Evolutionary conservation across 2,888 invertebrate species (phyloP).

Genomic region (Boloria euphrosyne): DNA sequence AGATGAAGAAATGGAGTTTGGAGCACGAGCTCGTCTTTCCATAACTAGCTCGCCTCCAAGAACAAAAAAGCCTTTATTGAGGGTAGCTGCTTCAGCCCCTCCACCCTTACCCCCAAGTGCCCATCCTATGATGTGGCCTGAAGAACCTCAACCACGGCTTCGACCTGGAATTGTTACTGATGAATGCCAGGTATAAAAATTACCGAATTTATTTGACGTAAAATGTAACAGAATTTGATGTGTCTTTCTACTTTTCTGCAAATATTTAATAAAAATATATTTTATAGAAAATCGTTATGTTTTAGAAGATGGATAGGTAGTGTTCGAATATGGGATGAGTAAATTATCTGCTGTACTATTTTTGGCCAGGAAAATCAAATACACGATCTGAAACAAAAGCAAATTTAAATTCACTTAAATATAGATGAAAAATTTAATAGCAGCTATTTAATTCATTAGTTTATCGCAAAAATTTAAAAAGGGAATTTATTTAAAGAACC

Average conservation of each 20-base stretch:
- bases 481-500: no score
- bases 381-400: no score
- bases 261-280: no score
- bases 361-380: no score
- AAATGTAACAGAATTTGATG: no score
- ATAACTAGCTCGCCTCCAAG: constrained; percentile 30
- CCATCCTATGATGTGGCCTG: constrained; percentile 64
- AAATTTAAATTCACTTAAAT: not conserved
- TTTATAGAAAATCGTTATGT: no score
- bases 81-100: constrained; percentile 65
- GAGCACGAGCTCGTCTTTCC: constrained; percentile 41
- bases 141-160: constrained; percentile 59
- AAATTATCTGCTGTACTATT: no score
- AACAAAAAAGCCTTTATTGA: constrained; percentile 43
- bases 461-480: no score
- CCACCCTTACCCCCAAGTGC: constrained; percentile 60
- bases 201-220: not conserved
- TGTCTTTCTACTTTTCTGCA: no score
- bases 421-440: not conserved
- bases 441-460: not conserved
- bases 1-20: constrained; percentile 69
- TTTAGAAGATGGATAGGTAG: no score
- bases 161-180: constrained; percentile 62
- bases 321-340: no score
- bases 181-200: constrained; percentile 62